Percentiles rank a stretch among this genome's conserved stretches.
Evolutionary conservation across 1,140 invertebrate species (phyloP).

Genomic region (Drosophila biarmipes): DNA sequence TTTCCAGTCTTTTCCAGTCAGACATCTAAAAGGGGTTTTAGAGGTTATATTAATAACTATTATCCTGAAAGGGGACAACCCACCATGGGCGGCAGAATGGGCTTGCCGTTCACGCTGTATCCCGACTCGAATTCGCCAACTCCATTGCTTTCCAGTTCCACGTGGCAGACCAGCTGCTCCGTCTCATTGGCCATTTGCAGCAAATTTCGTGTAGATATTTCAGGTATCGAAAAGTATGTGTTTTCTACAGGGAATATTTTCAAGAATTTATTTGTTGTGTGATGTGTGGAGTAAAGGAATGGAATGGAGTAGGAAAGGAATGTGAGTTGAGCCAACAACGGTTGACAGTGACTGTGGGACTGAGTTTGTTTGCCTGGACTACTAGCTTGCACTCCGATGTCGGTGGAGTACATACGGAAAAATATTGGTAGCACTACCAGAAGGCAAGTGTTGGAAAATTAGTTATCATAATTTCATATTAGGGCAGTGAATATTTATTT

Average conservation of each 20-base stretch:
- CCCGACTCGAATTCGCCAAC: conserved; percentile 19
- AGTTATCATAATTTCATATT: too few relatives aligned
- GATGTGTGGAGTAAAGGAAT: conserved; percentile 24
- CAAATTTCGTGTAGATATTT: conserved; percentile 30
- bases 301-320: conserved; percentile 14
- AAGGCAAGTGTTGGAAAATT: too few relatives aligned
- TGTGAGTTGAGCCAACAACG: conserved; percentile 6
- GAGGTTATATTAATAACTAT: neutral
- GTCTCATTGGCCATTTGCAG: conserved; percentile 31
- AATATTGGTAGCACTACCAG: too few relatives aligned
- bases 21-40: conserved; percentile 36
- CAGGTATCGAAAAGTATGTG: conserved; percentile 16
- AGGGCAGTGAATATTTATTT: too few relatives aligned
- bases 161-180: neutral
- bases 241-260: conserved; percentile 21
- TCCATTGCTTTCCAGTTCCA: neutral
- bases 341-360: conserved; percentile 8
- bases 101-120: conserved; percentile 22
- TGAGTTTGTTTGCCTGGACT: conserved; percentile 18
- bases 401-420: neutral
- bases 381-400: neutral
- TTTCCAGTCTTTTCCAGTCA: conserved; percentile 38
- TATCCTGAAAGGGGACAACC: neutral
- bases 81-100: conserved; percentile 58
- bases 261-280: conserved; percentile 26